Evolutionary conservation across 64 coral and sea anemone genomes (phyloP).

Genomic region (Montipora sp.): DNA sequence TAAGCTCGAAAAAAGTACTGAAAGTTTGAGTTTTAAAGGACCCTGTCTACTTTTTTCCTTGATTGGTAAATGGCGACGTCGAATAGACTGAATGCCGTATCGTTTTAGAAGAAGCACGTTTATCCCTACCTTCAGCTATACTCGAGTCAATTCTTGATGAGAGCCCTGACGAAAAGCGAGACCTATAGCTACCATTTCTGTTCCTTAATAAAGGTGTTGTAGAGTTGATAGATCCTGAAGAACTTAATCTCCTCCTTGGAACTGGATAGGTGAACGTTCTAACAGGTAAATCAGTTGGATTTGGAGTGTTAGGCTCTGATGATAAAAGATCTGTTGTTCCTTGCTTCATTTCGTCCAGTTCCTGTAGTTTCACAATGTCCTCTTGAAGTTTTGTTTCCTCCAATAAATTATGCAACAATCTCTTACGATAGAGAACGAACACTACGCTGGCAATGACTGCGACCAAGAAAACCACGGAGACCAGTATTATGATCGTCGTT

Average conservation of each 20-base stretch:
- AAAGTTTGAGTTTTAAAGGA: too few species aligned
- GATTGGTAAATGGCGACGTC: too few species aligned
- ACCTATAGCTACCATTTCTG: slow-evolving; percentile 90
- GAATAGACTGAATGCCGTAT: too few species aligned
- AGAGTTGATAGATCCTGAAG: slow-evolving; percentile 81
- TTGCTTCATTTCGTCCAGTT: background rate
- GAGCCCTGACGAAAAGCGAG: slow-evolving; percentile 83
- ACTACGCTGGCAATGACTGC: slow-evolving; percentile 1
- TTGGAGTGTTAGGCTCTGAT: slow-evolving; percentile 79
- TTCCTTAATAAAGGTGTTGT: slow-evolving; percentile 84
- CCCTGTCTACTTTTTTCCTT: too few species aligned
- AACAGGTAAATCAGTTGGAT: slow-evolving; percentile 13
- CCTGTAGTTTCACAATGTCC: slow-evolving; percentile 24
- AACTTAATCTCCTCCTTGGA: slow-evolving; percentile 75
- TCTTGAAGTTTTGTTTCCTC: slow-evolving; percentile 34
- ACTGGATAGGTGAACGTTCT: slow-evolving; percentile 63
- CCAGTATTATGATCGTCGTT: slow-evolving; percentile 14
- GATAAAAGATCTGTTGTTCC: slow-evolving; percentile 36
- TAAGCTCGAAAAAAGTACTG: too few species aligned
- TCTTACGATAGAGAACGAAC: slow-evolving; percentile 63
- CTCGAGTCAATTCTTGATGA: slow-evolving; percentile 90
- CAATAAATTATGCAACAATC: slow-evolving; percentile 31
- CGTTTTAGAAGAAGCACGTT: background rate
- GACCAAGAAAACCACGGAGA: slow-evolving; percentile 30
- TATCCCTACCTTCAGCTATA: slow-evolving; percentile 85